Evolutionary conservation across 2,113 vertebrate genomes (phyloP), one percentile per base, ranked within the genome.

Genomic region (Oostethus manadensis): DNA sequence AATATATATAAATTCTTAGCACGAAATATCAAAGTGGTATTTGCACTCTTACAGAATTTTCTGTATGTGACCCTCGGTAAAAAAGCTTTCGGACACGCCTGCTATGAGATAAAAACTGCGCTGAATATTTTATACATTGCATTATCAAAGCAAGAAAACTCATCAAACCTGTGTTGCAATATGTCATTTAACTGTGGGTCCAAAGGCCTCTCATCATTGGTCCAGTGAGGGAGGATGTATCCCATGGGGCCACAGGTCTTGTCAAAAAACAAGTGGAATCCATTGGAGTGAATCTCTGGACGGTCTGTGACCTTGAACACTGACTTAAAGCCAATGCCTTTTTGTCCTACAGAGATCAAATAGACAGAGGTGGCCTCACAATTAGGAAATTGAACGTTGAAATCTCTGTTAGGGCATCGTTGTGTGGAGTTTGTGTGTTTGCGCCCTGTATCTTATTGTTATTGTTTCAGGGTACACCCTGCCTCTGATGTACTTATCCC

Each of bases 221-320:
- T 63, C 91, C 91, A 91, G 80, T 91, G 89, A 22, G 91, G 90
- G 42, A 92, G 86, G 74, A 92, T 91, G 84, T 91, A 91, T 73
- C 90, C 91, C 86, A 88, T 90, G 53, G 90, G 87, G 45, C 87
- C 85, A 2, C 86, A 87, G 55, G 62, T 84, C 82, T 88, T 91
- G 76, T 92, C 83, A 6, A 92, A 92, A 68, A 33, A 51, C 60
- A 92, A 51, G 74, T 92, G 90, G 77, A 90, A 92, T 35, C 82
- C 86, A 7, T 90, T 92, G 73, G 91, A 92, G 73, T 92, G 89
- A 69, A 92, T 91, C 83, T 91, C 90, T 1, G 91, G 91, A 58
- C 83, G 76, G 78, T 92, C 86, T 1, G 91, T 91, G 58, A 92
- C 87, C 74, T 91, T 92, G 56, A 91, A 92, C 56, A 92, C 91